phyloP scores from a whole-genome alignment of 2,797 vertebrate species.

The Danio tinwini region DNA sequence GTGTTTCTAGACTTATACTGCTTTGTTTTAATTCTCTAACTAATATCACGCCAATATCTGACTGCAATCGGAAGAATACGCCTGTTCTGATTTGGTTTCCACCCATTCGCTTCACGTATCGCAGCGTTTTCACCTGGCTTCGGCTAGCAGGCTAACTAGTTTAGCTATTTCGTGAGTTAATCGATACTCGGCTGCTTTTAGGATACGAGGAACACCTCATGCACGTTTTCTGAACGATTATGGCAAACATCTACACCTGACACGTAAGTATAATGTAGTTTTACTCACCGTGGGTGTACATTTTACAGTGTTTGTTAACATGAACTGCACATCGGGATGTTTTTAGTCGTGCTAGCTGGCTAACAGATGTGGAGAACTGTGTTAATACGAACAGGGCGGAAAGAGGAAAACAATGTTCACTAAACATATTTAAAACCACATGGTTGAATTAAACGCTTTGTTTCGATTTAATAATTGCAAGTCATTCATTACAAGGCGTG shows the following conservation, averaged over 20 bases:
- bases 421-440: not conserved
- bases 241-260: conserved; percentile 14
- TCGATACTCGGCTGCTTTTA: conserved; percentile 16
- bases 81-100: not conserved
- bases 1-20: not conserved
- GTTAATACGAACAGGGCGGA: not conserved
- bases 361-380: conserved; percentile 26
- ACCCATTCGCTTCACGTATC: not conserved
- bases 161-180: conserved; percentile 20
- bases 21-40: not conserved
- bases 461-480: not conserved
- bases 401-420: not conserved
- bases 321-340: not conserved
- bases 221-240: not conserved
- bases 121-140: conserved; percentile 8
- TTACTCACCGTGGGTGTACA: not conserved
- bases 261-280: conserved; percentile 46
- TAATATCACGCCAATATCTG: not conserved
- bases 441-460: not conserved
- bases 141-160: conserved; percentile 30
- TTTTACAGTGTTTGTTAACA: not conserved
- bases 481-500: not conserved
- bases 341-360: conserved; percentile 34
- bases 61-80: not conserved
- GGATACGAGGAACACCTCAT: not conserved